Evolutionary conservation across 2,888 invertebrate species (phyloP), one percentile per base, ranked within the genome.

Genomic region (Buathra laborator): DNA sequence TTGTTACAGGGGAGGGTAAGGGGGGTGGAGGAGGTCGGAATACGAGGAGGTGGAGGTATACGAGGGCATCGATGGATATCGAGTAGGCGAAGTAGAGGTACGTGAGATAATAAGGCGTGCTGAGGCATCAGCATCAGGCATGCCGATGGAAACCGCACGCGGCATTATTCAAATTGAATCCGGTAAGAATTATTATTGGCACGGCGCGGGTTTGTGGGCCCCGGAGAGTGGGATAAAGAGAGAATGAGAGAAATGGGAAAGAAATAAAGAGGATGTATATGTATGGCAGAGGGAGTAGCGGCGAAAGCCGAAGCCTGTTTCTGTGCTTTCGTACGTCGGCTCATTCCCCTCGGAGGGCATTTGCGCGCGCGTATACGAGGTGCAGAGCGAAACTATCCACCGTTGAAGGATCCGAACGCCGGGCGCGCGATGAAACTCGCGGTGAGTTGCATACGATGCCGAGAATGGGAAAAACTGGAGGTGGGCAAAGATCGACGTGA

Each of bases 131-230:
- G 82, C 82, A 75, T 79, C 78, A 88, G 86, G 86, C 90, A 92
- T 91, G 91, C 90, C 92, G 89, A 92, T 93, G 92, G 90, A 92
- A 93, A 93, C 93, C 93, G 92, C 93, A 92, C 91, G 92, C 93
- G 91, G 92, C 91, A 93, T 93, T 93, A 93, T 93, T 93, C 92
- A 93, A 93, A 93, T 93, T 93, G 92, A 93, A 93, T 93, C 91
- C 90, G 89, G 91, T 91, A 92, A 92, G 93, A 92, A 92, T 93
- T 92, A 93, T 93, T 92, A 93, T 93, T 93, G 92, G 90, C 90
- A 88, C 88, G 89, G 90, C 77, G 37, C 37, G 37, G 83, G 78
- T 67, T 72, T 85, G 87, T 89, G 88, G 86, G 89, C 87, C 86
- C 89, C n/a, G 86, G 80, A 87, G 85, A 84, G 88, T 84, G 86